Conservation (phyloP, 2,888 invertebrate species). For the Carabus problematicus region DNA sequence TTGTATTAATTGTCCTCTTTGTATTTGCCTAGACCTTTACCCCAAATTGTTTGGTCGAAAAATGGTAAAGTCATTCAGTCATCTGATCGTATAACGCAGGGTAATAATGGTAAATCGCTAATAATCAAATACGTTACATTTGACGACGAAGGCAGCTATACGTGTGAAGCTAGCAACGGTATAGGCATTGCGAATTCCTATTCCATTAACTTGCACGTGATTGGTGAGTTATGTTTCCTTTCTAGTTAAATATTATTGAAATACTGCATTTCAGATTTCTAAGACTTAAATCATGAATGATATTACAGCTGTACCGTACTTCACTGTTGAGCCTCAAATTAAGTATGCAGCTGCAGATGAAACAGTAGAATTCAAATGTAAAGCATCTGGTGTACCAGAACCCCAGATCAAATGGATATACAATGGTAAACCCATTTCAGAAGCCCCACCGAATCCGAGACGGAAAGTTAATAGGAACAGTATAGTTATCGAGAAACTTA, state of each 20-base stretch:
- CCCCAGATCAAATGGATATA: constrained; percentile 96
- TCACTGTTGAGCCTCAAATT: constrained; percentile 86
- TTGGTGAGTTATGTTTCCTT: constrained; percentile 60
- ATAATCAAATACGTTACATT: constrained; percentile 85
- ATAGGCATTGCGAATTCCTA: constrained; percentile 86
- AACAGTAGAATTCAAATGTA: constrained; percentile 84
- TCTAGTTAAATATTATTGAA: background rate
- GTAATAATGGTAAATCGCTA: constrained; percentile 94
- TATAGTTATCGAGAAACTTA: constrained; percentile 78
- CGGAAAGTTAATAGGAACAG: constrained; percentile 74
- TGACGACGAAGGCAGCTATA: constrained; percentile 90
- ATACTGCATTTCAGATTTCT: background rate
- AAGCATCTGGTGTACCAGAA: constrained; percentile 87
- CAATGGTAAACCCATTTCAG: constrained; percentile 86
- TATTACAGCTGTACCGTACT: constrained; percentile 80
- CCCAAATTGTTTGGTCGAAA: constrained; percentile 92
- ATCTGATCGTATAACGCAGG: constrained; percentile 78
- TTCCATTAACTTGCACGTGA: constrained; percentile 79
- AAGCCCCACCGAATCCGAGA: constrained; percentile 75
- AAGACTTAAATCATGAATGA: background rate
- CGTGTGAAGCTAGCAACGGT: constrained; percentile 92
- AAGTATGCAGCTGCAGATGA: constrained; percentile 91
- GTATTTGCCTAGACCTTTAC: constrained; percentile 88
- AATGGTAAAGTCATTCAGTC: constrained; percentile 74
- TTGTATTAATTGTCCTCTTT: constrained; percentile 44